phyloP scores from a whole-genome alignment of 2,888 invertebrate genomes.

The Cotesia congregata region DNA sequence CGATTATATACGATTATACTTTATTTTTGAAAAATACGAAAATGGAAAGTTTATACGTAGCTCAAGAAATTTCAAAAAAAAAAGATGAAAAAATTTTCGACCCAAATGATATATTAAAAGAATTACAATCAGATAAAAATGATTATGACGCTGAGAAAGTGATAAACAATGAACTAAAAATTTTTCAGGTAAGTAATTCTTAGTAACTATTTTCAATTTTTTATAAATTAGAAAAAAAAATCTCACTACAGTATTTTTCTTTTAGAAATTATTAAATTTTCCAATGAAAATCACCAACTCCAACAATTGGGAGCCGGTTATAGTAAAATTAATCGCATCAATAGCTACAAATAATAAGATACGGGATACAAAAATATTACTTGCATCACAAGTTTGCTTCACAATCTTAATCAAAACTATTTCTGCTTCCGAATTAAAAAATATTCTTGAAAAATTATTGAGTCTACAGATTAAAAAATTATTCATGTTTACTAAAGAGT shows the following conservation, averaged over 20 bases:
- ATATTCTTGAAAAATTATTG: constrained; percentile 48
- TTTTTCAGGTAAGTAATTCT: constrained; percentile 3
- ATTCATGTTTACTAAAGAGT: constrained; percentile 46
- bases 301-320: constrained; percentile 38
- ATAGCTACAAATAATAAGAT: constrained; percentile 52
- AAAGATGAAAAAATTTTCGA: neutral
- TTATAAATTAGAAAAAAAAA: neutral
- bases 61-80: neutral
- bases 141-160: neutral
- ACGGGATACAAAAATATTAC: constrained; percentile 53
- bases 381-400: constrained; percentile 59
- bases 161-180: neutral
- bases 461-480: constrained; percentile 44
- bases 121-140: neutral
- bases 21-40: neutral
- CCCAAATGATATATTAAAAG: neutral
- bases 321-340: constrained; percentile 48
- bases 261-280: constrained; percentile 16
- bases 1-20: neutral
- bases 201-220: neutral
- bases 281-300: neutral
- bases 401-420: constrained; percentile 46
- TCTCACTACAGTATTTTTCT: neutral
- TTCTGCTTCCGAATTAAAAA: constrained; percentile 39
- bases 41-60: neutral